Conservation (phyloP, 2,888 invertebrate species). For the Harpagoxenus sublaevis region DNA sequence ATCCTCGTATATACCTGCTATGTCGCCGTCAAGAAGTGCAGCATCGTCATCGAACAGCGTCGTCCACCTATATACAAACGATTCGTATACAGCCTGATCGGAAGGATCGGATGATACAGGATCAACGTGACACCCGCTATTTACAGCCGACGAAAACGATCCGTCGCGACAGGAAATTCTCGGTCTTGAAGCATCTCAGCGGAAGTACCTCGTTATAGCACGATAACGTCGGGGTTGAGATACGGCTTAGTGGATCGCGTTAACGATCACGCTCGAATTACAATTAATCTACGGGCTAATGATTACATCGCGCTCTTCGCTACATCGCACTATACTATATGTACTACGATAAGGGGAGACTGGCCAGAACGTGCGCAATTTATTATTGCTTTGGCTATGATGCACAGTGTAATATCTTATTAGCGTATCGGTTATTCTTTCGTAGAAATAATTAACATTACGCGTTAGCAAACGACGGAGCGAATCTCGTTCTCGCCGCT, state of each 20-base stretch:
- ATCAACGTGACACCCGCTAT: conserved; percentile 22
- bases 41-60: neutral
- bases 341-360: conserved; percentile 50
- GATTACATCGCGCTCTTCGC: conserved; percentile 41
- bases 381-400: conserved; percentile 67
- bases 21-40: conserved; percentile 9
- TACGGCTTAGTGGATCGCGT: neutral
- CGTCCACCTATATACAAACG: conserved; percentile 25
- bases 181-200: neutral
- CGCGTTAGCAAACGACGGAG: conserved; percentile 9
- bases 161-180: conserved; percentile 15
- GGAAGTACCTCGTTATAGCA: conserved; percentile 13
- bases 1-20: neutral
- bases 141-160: conserved; percentile 36
- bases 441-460: conserved; percentile 35
- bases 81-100: conserved; percentile 48
- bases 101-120: conserved; percentile 14
- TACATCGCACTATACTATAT: conserved; percentile 26
- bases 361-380: conserved; percentile 68
- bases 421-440: conserved; percentile 17
- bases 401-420: conserved; percentile 31
- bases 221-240: conserved; percentile 13
- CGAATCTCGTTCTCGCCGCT: neutral
- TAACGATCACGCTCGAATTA: conserved; percentile 32
- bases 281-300: conserved; percentile 46